Evolutionary conservation across 2,113 vertebrate species (phyloP).

Genomic region (Hylia prasina): DNA sequence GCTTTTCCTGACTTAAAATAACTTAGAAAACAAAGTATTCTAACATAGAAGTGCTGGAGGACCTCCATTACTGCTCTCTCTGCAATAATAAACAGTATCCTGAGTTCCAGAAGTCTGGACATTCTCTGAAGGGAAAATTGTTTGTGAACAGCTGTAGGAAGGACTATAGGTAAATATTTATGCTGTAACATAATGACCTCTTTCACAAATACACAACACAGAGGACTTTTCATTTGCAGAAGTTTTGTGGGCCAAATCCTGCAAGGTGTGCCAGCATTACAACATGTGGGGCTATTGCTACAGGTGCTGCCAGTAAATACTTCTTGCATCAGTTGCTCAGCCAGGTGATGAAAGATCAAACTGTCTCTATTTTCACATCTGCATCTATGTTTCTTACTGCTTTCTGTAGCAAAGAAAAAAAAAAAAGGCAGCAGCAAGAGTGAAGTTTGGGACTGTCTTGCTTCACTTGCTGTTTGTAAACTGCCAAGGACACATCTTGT

Average conservation of each 20-base stretch:
- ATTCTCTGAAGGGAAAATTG: constrained; percentile 11
- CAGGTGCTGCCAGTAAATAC: constrained; percentile 37
- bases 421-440: neutral
- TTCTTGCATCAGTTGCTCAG: constrained; percentile 11
- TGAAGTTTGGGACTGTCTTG: neutral
- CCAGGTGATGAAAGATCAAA: constrained; percentile 6
- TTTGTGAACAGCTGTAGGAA: constrained; percentile 24
- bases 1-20: neutral
- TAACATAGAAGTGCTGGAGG: neutral
- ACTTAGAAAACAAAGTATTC: neutral
- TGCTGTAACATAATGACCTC: constrained; percentile 7
- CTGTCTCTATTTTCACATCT: neutral
- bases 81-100: neutral
- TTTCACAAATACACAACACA: constrained; percentile 4
- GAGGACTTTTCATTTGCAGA: constrained; percentile 5
- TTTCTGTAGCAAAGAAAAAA: neutral
- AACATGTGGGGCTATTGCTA: neutral
- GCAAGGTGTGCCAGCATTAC: constrained; percentile 44
- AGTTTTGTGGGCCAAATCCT: neutral
- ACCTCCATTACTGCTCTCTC: neutral
- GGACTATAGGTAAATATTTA: constrained; percentile 45
- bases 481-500: neutral
- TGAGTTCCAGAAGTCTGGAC: neutral
- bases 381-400: neutral
- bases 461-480: neutral